Evolutionary conservation across 2,888 invertebrate genomes (phyloP), one percentile per base, ranked within the genome.

Genomic region (Conops quadrifasciatus): DNA sequence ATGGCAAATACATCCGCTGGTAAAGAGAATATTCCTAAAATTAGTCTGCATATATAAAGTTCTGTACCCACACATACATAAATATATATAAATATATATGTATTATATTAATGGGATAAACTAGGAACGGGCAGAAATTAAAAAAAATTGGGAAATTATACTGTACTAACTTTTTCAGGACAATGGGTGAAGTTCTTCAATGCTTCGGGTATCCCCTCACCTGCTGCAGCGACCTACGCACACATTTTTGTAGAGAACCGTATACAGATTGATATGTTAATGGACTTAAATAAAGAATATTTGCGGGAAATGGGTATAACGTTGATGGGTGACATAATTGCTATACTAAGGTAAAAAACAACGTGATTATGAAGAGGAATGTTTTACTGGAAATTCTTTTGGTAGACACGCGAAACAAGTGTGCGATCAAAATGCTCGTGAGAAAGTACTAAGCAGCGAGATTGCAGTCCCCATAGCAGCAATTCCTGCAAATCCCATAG

Each of bases 301-400:
- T 86, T 96, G 1, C 89, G 91, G 70, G 95, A 95, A 74, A 95
- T 96, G 95, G 95, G 94, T 0, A 94, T 96, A 43, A 89, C 90
- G 0, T 90, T 80, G 88, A 95, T 89, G 90, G 90, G 85, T 80
- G 93, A 88, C 85, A 91, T 86, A 84, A 93, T 88, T 87, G 91
- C 88, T 86, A 94, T 89, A 88, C 90, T 88, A 85, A 89, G 90
- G 91, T 91, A 79, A 77, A n/a, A 53, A 56, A 26, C 15, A 2
- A 45, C 16, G 45, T 63, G 7, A 28, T 43, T 67, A 21, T 11
- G 9, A 36, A 36, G 9, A n/a, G n/a, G n/a, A n/a, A n/a, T n/a
- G n/a, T n/a, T n/a, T n/a, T n/a, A n/a, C n/a, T n/a, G n/a, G n/a
- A n/a, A n/a, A n/a, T n/a, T 64, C 15, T 69, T 56, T 36, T n/a